Conservation (phyloP, 2,888 invertebrate genomes). For the Scaptomyza caliginosa region DNA sequence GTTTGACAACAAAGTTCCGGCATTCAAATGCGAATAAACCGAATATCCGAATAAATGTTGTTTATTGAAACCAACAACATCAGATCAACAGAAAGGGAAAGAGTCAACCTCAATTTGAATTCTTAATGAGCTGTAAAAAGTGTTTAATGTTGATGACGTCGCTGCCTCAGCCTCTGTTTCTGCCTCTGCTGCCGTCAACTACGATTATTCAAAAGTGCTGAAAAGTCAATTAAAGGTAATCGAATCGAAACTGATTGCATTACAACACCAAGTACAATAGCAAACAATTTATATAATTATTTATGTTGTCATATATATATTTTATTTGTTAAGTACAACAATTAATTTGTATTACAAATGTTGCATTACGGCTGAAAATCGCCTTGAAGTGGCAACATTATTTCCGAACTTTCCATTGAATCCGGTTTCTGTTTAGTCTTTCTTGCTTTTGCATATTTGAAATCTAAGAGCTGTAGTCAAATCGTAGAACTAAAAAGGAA, state of each 20-base stretch:
- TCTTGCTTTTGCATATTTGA: background rate
- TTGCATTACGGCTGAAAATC: conserved; percentile 25
- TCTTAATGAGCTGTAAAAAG: conserved; percentile 65
- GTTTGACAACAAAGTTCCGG: conserved; percentile 75
- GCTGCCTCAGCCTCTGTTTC: conserved; percentile 6
- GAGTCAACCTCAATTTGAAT: conserved; percentile 55
- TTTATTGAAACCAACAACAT: conserved; percentile 34
- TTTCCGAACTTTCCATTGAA: too few species aligned
- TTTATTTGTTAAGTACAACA: conserved; percentile 53
- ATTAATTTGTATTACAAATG: conserved; percentile 43
- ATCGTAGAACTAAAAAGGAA: too few species aligned
- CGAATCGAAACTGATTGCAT: conserved; percentile 71
- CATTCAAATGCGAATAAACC: conserved; percentile 55
- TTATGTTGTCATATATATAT: conserved; percentile 44
- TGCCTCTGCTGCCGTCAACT: conserved; percentile 29
- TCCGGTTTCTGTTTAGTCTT: too few species aligned
- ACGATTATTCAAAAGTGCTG: conserved; percentile 62
- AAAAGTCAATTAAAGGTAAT: conserved; percentile 81
- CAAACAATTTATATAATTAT: conserved; percentile 52
- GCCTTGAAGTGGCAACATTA: conserved; percentile 12
- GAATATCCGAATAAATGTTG: conserved; percentile 55
- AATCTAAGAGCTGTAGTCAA: too few species aligned
- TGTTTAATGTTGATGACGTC: conserved; percentile 70
- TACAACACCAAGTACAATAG: conserved; percentile 49
- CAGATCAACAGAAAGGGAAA: background rate